Conservation (phyloP, 2,888 invertebrate species). For the Meandrusa payeni region DNA sequence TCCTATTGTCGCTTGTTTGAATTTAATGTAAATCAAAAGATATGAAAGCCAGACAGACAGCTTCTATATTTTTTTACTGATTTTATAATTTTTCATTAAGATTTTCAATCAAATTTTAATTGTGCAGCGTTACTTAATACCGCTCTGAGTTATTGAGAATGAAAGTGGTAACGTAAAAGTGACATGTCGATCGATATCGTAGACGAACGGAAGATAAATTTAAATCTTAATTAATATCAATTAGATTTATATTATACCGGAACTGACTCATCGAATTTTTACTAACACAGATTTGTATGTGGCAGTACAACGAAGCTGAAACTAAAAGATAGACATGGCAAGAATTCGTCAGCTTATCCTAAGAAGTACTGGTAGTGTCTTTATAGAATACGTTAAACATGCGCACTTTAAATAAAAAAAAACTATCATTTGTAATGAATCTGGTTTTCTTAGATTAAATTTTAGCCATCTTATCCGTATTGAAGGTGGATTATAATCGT, state of each 20-base stretch:
- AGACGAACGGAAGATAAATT: neutral
- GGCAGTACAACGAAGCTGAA: no score
- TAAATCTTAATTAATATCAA: slow-evolving; percentile 4
- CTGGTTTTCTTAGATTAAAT: no score
- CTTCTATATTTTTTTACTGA: slow-evolving; percentile 41
- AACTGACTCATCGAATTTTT: slow-evolving; percentile 4
- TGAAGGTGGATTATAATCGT: no score
- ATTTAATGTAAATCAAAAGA: neutral
- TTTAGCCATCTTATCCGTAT: no score
- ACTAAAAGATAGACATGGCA: no score
- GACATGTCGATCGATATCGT: slow-evolving; percentile 12
- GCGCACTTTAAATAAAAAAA: no score
- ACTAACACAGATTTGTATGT: neutral
- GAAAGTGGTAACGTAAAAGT: slow-evolving; percentile 21
- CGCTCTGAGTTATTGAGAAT: slow-evolving; percentile 9
- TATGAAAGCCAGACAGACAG: neutral
- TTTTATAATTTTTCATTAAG: slow-evolving; percentile 49
- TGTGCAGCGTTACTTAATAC: slow-evolving; percentile 33
- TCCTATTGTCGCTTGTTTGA: neutral
- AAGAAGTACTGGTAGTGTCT: no score
- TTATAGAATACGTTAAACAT: no score
- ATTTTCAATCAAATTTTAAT: slow-evolving; percentile 45
- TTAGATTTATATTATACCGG: slow-evolving; percentile 1
- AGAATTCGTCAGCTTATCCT: no score
- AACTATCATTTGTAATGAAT: no score